Evolutionary conservation across 1,140 invertebrate genomes (phyloP), one percentile per base, ranked within the genome.

Genomic region (Ladona fulva): DNA sequence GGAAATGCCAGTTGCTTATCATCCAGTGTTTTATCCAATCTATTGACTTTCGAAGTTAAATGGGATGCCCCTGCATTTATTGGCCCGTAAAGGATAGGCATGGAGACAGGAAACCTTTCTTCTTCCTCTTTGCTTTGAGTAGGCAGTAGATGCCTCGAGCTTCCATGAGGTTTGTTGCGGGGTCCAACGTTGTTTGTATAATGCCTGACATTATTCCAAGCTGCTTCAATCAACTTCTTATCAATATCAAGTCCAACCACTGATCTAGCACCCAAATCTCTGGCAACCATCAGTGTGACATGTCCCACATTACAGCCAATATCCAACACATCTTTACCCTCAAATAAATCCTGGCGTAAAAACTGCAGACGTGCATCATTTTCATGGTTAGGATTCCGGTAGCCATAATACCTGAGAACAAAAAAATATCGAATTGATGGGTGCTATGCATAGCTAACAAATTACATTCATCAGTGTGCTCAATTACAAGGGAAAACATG

Each of bases 261-360:
- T 81, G 91, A 92, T 77, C 90, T 90, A 1, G 97, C 95, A 42
- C 89, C 87, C 83, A 95, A 92, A 81, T 97, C 92, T 79, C 93
- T 88, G 0, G 95, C 97, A 75, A 99, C 87, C 0, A 84, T 82
- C 11, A 91, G 82, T 1, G 97, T 97, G 74, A 99, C 90, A 83
- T 97, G 94, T 1, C 98, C 98, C 80, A 96, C 93, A 87, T 99
- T 99, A 85, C 98, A 99, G 12, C 98, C 98, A 83, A 99, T 95
- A 83, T 99, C 98, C 66, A 99, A 87, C 25, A 99, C 91, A 85
- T 97, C 93, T 85, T 97, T 98, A 16, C 91, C 91, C 79, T 91
- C 86, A 84, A 99, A 98, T 83, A 98, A 89, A 81, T 97, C 92
- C 74, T 89, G 86, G 79, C 94, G 90, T 81, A 99, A 93, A 76